phyloP scores from a whole-genome alignment of 2,888 invertebrate genomes.

The Pandemis corylana region DNA sequence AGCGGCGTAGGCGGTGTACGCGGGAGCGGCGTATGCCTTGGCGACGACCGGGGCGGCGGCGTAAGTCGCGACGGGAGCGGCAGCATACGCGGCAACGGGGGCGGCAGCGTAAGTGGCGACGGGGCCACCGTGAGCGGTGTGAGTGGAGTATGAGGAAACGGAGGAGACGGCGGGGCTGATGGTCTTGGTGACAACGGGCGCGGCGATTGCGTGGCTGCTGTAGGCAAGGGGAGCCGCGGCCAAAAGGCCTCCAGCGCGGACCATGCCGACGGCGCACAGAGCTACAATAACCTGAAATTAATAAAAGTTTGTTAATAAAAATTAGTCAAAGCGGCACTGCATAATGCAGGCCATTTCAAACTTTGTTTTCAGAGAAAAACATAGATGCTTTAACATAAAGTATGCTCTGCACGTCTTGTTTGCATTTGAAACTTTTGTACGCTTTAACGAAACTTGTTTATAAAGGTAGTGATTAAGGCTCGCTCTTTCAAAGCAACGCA shows the following conservation, averaged over 20 bases:
- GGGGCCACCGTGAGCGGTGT: conserved; percentile 50
- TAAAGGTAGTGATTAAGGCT: conserved; percentile 27
- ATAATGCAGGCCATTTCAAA: conserved; percentile 4
- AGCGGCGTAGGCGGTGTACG: conserved; percentile 46
- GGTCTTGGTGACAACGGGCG: conserved; percentile 71
- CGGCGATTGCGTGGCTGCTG: conserved; percentile 69
- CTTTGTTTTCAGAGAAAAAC: conserved; percentile 4
- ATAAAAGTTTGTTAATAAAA: conserved; percentile 26
- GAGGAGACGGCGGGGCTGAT: conserved; percentile 67
- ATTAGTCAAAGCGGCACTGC: neutral
- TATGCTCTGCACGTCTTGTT: conserved; percentile 12
- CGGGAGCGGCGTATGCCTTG: conserved; percentile 50
- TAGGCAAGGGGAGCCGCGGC: conserved; percentile 78
- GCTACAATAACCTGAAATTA: conserved; percentile 82
- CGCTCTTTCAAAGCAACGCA: conserved; percentile 34
- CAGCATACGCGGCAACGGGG: conserved; percentile 32
- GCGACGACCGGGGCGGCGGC: conserved; percentile 34
- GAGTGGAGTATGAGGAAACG: conserved; percentile 59
- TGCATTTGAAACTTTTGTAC: conserved; percentile 32
- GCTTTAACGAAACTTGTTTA: conserved; percentile 28
- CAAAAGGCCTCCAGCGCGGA: conserved; percentile 83
- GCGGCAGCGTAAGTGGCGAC: conserved; percentile 38
- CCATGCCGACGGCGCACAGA: conserved; percentile 85
- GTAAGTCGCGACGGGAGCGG: conserved; percentile 34
- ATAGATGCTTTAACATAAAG: conserved; percentile 3